Evolutionary conservation across 2,797 vertebrate genomes (phyloP).

Genomic region (Staurois parvus): DNA sequence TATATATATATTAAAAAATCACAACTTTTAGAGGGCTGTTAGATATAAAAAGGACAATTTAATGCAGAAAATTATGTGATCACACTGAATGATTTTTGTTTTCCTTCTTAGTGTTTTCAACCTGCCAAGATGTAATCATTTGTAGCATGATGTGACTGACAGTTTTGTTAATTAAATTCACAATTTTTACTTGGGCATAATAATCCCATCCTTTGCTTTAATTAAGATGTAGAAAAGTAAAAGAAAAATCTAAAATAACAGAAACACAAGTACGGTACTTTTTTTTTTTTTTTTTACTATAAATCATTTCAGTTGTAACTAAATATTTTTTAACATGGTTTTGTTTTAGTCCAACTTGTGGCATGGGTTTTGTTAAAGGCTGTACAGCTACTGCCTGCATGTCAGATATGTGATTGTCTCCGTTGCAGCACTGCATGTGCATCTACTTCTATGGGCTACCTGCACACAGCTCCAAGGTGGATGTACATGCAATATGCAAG

Average conservation of each 20-base stretch:
- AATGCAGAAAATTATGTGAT: slow-evolving; percentile 28
- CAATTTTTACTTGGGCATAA: slow-evolving; percentile 22
- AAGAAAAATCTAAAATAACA: background rate
- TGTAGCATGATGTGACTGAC: slow-evolving; percentile 35
- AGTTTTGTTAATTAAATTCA: slow-evolving; percentile 58
- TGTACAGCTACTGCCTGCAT: too few relatives aligned
- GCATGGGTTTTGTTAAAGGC: too few relatives aligned
- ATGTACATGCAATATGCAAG: too few relatives aligned
- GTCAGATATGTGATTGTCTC: too few relatives aligned
- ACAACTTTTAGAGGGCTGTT: background rate
- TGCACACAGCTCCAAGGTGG: too few relatives aligned
- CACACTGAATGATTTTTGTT: slow-evolving; percentile 23
- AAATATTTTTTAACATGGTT: background rate
- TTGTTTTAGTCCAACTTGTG: background rate
- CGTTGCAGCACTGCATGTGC: too few relatives aligned
- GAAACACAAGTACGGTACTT: background rate
- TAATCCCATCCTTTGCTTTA: slow-evolving; percentile 40
- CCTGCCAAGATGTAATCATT: slow-evolving; percentile 50
- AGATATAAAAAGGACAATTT: slow-evolving; percentile 12
- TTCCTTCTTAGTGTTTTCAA: slow-evolving; percentile 22
- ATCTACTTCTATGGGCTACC: too few relatives aligned
- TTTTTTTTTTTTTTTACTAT: background rate
- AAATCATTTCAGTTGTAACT: background rate
- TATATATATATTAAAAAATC: background rate
- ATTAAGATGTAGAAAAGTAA: slow-evolving; percentile 26